Evolutionary conservation across 2,113 vertebrate species (phyloP).

Genomic region (Okapia johnstoni): DNA sequence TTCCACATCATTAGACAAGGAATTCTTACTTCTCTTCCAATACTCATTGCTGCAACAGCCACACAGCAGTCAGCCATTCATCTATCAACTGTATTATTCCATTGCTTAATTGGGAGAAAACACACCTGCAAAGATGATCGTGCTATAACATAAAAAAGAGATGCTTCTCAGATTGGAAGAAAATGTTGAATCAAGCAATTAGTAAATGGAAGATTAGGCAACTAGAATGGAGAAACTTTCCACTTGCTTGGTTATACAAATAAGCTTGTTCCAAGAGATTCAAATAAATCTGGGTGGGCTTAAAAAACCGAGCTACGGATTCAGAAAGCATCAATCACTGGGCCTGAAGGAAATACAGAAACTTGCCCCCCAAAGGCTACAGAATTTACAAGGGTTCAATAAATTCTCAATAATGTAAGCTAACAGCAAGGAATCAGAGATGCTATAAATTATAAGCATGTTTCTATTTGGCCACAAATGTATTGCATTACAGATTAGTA

Average conservation of each 20-base stretch:
- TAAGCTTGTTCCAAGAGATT: background rate
- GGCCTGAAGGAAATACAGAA: background rate
- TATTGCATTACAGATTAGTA: background rate
- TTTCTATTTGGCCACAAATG: constrained; percentile 8
- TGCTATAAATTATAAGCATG: constrained; percentile 24
- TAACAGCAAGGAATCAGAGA: background rate
- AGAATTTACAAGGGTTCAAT: background rate
- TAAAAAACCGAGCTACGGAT: background rate
- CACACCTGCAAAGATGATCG: constrained; percentile 15
- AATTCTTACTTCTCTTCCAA: background rate
- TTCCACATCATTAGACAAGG: constrained; percentile 27
- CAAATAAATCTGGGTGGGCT: background rate
- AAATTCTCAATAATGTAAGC: background rate
- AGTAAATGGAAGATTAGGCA: background rate
- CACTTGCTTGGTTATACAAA: constrained; percentile 16
- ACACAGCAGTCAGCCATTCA: background rate
- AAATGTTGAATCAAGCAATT: constrained; percentile 35
- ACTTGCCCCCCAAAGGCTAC: background rate
- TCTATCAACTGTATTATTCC: constrained; percentile 8
- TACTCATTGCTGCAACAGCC: background rate
- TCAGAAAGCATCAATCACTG: background rate
- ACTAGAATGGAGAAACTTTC: background rate
- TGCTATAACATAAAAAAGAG: background rate
- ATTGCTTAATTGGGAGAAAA: constrained; percentile 40
- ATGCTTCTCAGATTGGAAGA: background rate